Evolutionary conservation across 1,140 invertebrate species (phyloP).

Genomic region (Paraescarpia echinospica): DNA sequence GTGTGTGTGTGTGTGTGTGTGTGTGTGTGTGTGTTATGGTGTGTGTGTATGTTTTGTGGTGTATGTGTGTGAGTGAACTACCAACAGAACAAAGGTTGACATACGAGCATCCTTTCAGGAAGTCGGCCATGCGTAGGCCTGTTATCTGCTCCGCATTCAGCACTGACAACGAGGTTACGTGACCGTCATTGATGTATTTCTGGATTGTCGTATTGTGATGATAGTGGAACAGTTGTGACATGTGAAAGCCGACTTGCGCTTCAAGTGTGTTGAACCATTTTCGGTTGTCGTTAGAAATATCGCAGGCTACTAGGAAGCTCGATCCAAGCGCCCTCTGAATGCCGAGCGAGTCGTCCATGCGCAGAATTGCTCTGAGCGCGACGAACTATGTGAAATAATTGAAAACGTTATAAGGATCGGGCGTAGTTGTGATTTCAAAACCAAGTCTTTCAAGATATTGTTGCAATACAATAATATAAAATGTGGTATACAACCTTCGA

Average conservation of each 20-base stretch:
- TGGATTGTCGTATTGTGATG: not conserved
- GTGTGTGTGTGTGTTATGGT: not conserved
- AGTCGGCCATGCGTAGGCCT: not conserved
- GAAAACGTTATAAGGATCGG: not conserved
- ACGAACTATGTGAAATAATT: not conserved
- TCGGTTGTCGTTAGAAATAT: not conserved
- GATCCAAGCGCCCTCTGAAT: not conserved
- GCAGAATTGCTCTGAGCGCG: not conserved
- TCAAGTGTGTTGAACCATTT: slow-evolving; percentile 1
- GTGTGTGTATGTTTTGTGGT: not conserved
- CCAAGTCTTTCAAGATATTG: no score
- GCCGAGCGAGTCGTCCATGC: not conserved
- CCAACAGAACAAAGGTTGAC: not conserved
- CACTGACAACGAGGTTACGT: not conserved
- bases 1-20: not conserved
- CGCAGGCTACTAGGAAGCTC: not conserved
- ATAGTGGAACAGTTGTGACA: not conserved
- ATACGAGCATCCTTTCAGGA: not conserved
- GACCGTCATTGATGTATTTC: not conserved
- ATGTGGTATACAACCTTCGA: no score
- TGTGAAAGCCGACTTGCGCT: not conserved
- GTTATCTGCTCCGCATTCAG: not conserved
- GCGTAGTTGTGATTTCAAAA: no score
- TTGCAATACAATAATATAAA: no score
- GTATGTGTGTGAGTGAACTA: not conserved